These are phyloP conservation scores for Nephila pilipes DNA, from an alignment of 1,140 invertebrate species.

Conservation along the genomic window DNA sequence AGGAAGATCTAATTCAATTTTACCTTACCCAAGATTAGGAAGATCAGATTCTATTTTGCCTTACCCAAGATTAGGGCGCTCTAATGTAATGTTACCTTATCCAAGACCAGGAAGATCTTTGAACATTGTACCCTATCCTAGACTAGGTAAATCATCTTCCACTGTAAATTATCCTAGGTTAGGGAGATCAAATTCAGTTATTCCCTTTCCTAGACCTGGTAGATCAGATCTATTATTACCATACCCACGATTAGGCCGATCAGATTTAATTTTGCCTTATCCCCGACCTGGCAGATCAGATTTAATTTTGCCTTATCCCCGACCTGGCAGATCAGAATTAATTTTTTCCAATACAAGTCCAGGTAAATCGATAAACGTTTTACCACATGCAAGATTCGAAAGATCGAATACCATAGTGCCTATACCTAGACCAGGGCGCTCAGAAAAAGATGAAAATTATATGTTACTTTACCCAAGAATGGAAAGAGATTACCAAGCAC, in stretches of 20 bases:
- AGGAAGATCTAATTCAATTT: slow-evolving; percentile 1
- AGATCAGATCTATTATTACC: slow-evolving; percentile 18
- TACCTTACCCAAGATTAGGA: slow-evolving; percentile 36
- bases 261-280: slow-evolving; percentile 20
- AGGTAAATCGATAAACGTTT: not conserved
- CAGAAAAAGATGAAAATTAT: not conserved
- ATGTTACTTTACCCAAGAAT: not conserved
- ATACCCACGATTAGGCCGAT: slow-evolving; percentile 2
- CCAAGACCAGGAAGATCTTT: slow-evolving; percentile 26
- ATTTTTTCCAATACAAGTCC: too few relatives aligned
- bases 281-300: slow-evolving; percentile 37
- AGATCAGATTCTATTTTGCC: slow-evolving; percentile 30
- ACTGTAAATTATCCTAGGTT: not conserved
- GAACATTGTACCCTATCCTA: slow-evolving; percentile 29
- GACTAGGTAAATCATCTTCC: not conserved
- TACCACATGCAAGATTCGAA: slow-evolving; percentile 18
- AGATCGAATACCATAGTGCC: slow-evolving; percentile 6
- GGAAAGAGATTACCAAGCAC: not conserved
- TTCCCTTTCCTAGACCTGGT: slow-evolving; percentile 4
- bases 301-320: slow-evolving; percentile 28
- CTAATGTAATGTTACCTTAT: not conserved
- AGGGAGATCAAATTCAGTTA: not conserved
- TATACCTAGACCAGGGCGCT: slow-evolving; percentile 19
- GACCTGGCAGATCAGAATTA: slow-evolving; percentile 23
- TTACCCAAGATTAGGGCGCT: slow-evolving; percentile 20